phyloP scores from a whole-genome alignment of 2,888 invertebrate species.

The Agrypnus murinus region DNA sequence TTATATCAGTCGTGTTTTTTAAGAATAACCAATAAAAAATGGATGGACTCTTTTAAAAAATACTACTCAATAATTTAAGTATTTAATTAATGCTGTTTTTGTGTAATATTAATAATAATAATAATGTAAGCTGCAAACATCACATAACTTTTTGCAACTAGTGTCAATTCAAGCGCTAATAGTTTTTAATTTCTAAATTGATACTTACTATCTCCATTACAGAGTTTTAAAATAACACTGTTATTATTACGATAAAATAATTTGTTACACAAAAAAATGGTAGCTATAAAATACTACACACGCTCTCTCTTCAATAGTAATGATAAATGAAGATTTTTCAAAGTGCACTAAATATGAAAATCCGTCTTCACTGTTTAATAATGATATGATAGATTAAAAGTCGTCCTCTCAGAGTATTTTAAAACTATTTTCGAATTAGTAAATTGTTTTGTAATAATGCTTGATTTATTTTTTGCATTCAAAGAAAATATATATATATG shows the following conservation, averaged over 20 bases:
- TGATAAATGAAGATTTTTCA: constrained; percentile 24
- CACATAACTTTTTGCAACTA: constrained; percentile 29
- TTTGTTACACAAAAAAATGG: no score
- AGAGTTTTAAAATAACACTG: constrained; percentile 19
- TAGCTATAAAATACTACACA: no score
- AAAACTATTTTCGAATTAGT: constrained; percentile 45
- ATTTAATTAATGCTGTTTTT: constrained; percentile 24
- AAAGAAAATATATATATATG: background rate
- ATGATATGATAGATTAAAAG: constrained; percentile 34
- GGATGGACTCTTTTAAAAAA: constrained; percentile 30
- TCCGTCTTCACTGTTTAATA: constrained; percentile 45
- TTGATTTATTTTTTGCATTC: background rate
- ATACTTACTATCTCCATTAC: constrained; percentile 39
- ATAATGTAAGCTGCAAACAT: constrained; percentile 22
- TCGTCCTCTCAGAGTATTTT: constrained; percentile 42
- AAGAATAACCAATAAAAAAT: constrained; percentile 31
- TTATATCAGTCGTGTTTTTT: constrained; percentile 45
- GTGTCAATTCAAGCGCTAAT: constrained; percentile 29
- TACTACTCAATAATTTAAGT: constrained; percentile 26
- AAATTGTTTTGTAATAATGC: constrained; percentile 9
- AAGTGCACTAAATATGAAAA: constrained; percentile 49
- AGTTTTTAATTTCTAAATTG: constrained; percentile 15
- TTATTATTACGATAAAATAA: background rate
- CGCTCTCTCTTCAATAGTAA: no score
- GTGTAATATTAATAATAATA: background rate